phyloP scores from a whole-genome alignment of 1,140 invertebrate species.

The Riptortus pedestris region DNA sequence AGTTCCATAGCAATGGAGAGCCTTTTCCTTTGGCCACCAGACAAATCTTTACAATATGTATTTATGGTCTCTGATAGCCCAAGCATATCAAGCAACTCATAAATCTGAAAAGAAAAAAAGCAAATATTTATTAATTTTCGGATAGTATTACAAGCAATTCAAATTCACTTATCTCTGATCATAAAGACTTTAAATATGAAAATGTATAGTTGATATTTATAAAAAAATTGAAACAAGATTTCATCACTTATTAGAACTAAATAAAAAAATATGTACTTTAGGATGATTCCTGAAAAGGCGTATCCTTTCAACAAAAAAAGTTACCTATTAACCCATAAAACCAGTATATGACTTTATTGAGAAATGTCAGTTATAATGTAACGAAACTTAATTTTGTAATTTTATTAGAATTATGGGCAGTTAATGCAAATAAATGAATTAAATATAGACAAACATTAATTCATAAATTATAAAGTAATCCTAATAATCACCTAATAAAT shows the following conservation, averaged over 20 bases:
- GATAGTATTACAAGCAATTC: not conserved
- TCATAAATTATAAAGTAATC: no score
- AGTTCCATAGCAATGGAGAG: conserved; percentile 56
- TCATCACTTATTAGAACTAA: not conserved
- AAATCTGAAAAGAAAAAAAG: conserved; percentile 35
- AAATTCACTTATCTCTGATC: not conserved
- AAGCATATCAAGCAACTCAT: conserved; percentile 50
- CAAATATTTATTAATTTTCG: not conserved
- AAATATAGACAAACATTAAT: no score
- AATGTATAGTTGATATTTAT: not conserved
- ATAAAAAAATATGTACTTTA: no score
- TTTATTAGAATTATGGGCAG: no score
- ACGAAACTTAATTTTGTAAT: no score
- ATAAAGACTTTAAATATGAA: not conserved
- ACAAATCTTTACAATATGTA: conserved; percentile 49
- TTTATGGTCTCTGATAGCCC: conserved; percentile 46
- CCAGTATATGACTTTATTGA: no score
- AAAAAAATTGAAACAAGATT: not conserved
- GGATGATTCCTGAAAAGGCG: no score
- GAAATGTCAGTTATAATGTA: no score
- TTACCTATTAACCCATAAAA: no score
- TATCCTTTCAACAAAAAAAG: no score
- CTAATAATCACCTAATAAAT: no score
- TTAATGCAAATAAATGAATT: no score
- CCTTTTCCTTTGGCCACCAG: conserved; percentile 60